A percentile compares a stretch with the other conserved stretches of the same genome.
These are phyloP conservation scores for Alligator sinensis DNA, from an alignment of 2,113 vertebrate genomes.

Conservation along the genomic window DNA sequence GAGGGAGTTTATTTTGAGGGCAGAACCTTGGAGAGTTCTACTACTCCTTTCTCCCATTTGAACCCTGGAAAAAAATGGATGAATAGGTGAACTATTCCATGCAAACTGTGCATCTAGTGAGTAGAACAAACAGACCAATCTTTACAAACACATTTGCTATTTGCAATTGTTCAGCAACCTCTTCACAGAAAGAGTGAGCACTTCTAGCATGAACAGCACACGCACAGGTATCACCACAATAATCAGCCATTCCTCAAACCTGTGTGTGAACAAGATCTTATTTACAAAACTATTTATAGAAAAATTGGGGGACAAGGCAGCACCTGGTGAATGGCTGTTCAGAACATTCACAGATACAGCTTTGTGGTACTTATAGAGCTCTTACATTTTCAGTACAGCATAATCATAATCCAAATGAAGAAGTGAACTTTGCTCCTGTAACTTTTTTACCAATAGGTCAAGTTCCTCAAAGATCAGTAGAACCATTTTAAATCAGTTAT, in stretches of 20 bases:
- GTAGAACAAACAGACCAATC: background rate
- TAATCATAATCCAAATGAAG: background rate
- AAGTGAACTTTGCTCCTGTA: background rate
- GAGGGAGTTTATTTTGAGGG: background rate
- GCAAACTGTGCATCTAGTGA: background rate
- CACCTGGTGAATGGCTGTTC: background rate
- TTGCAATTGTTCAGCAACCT: fast-evolving
- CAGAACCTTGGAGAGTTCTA: background rate
- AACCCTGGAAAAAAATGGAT: background rate
- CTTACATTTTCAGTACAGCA: background rate
- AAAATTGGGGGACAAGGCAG: background rate
- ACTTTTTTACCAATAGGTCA: background rate
- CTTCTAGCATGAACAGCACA: background rate
- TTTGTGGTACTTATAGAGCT: background rate
- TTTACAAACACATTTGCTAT: background rate
- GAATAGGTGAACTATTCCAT: background rate
- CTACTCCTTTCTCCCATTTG: background rate
- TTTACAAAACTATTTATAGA: background rate
- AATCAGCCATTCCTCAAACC: background rate
- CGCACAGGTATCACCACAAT: fast-evolving
- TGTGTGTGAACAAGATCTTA: background rate
- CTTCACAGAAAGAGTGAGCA: background rate
- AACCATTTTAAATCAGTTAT: background rate
- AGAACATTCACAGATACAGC: fast-evolving
- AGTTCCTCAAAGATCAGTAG: background rate